Conservation (phyloP, 2,797 vertebrate genomes). For the Lepilemur septentrionalis region DNA sequence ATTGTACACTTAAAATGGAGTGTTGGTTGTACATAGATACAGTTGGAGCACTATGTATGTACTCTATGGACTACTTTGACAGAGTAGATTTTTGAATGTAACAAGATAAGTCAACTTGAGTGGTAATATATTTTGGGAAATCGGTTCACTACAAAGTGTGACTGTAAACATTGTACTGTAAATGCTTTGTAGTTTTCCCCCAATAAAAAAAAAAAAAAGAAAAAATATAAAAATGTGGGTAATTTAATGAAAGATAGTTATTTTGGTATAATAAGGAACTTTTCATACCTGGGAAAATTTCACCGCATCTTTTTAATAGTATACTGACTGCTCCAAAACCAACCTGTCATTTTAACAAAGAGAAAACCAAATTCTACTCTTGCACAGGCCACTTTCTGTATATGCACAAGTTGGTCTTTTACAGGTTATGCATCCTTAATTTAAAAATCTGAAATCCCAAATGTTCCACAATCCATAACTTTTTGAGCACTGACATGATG, state of each 20-base stretch:
- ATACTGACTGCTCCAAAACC: neutral
- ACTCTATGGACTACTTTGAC: too few relatives aligned
- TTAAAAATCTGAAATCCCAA: neutral
- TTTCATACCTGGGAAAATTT: neutral
- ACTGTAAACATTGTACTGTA: too few relatives aligned
- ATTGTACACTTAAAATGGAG: too few relatives aligned
- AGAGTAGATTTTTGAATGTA: too few relatives aligned
- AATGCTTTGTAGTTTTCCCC: too few relatives aligned
- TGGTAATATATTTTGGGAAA: too few relatives aligned
- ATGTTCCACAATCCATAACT: neutral
- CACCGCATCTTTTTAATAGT: neutral
- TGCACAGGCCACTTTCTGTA: neutral
- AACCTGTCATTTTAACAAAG: constrained; percentile 29
- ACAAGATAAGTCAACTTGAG: too few relatives aligned
- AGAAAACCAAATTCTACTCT: neutral
- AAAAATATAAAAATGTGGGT: too few relatives aligned
- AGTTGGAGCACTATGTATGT: too few relatives aligned
- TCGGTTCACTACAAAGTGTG: too few relatives aligned
- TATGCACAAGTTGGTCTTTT: neutral
- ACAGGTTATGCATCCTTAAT: neutral
- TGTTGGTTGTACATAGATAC: too few relatives aligned
- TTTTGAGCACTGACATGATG: neutral
- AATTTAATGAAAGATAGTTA: neutral
- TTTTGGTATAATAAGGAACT: neutral
- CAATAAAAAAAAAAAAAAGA: too few relatives aligned